A percentile compares a stretch with the other conserved stretches of the same genome.
Evolutionary conservation across 2,888 invertebrate genomes (phyloP).

Genomic region (Alloplasta piceator): DNA sequence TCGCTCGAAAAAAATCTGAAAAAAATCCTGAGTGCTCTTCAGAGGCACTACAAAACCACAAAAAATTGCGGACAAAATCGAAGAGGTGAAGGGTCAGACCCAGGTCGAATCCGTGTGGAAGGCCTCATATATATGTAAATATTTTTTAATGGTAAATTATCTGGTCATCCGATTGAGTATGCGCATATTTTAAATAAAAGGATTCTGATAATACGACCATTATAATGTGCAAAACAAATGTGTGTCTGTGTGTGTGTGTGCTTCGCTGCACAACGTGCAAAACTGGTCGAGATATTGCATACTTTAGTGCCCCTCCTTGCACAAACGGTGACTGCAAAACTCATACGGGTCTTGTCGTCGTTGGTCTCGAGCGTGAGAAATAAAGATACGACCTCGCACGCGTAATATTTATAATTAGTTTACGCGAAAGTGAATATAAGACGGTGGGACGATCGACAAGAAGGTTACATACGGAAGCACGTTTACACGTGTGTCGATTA

Average conservation of each 20-base stretch:
- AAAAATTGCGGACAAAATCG: no score
- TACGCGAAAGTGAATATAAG: slow-evolving; percentile 59
- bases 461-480: slow-evolving; percentile 58
- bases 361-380: slow-evolving; percentile 60
- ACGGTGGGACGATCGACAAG: slow-evolving; percentile 47
- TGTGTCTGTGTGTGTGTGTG: slow-evolving; percentile 13
- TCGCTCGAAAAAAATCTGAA: no score
- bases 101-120: no score
- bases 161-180: slow-evolving; percentile 30
- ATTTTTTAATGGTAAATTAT: not conserved
- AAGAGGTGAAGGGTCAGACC: no score
- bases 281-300: slow-evolving; percentile 30
- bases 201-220: slow-evolving; percentile 32
- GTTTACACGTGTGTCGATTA: not conserved
- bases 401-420: slow-evolving; percentile 64
- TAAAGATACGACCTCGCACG: slow-evolving; percentile 60
- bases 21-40: no score
- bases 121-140: no score
- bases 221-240: slow-evolving; percentile 30
- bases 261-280: slow-evolving; percentile 39
- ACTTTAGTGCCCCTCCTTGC: slow-evolving; percentile 41
- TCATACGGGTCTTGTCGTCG: slow-evolving; percentile 23
- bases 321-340: slow-evolving; percentile 13
- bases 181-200: slow-evolving; percentile 42
- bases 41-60: no score